These are phyloP conservation scores for Elephas maximus DNA, from an alignment of 2,113 vertebrate species.

Conservation along the genomic window DNA sequence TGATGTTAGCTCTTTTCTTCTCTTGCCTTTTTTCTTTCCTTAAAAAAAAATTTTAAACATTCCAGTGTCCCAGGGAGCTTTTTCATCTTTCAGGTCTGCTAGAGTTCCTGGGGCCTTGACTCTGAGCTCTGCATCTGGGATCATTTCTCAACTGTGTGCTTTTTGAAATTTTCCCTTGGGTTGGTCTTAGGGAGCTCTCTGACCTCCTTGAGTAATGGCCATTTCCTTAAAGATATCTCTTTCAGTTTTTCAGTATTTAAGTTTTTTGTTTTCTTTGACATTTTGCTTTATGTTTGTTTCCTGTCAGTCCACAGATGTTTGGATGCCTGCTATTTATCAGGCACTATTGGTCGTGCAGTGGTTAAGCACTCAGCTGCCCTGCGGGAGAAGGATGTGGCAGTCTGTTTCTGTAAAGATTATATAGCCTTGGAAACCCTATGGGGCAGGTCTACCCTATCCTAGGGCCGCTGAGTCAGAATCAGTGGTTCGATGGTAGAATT, in stretches of 20 bases:
- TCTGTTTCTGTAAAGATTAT: background rate
- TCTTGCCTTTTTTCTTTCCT: background rate
- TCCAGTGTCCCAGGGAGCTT: background rate
- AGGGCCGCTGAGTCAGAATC: too few relatives aligned
- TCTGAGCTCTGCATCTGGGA: background rate
- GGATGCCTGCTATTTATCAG: background rate
- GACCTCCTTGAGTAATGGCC: background rate
- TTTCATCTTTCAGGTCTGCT: background rate
- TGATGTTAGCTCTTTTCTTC: constrained; percentile 17
- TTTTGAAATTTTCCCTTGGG: background rate
- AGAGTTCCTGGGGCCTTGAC: background rate
- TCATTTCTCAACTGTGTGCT: constrained; percentile 19
- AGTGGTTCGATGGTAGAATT: too few relatives aligned
- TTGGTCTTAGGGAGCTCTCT: background rate
- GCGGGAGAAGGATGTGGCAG: background rate
- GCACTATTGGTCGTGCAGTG: background rate
- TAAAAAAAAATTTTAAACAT: background rate
- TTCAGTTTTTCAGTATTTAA: background rate
- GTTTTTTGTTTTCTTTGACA: background rate
- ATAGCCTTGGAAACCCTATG: too few relatives aligned
- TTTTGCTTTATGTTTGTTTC: background rate
- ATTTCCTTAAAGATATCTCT: background rate
- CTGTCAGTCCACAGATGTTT: background rate
- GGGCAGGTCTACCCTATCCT: background rate
- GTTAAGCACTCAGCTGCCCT: too few relatives aligned